Evolutionary conservation across 1,140 invertebrate species (phyloP), one percentile per base, ranked within the genome.

Genomic region (Lepidotrigona ventralis): DNA sequence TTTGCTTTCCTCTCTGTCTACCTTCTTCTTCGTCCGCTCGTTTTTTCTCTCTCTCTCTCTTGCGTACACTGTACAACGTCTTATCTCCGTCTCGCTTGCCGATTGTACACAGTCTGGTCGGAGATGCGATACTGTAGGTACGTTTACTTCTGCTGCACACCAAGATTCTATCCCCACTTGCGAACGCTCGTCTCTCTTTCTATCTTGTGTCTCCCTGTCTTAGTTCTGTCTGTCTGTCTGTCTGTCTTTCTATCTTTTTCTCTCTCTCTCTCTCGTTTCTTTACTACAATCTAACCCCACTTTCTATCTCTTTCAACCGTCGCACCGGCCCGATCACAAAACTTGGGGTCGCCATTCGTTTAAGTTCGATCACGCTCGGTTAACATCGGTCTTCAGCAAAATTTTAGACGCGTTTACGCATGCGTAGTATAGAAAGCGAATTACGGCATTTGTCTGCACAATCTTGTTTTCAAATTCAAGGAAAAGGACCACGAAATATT

Each of bases 81-180:
- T 79, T 79, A 71, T 66, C 72, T 58, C 26, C 68, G 64, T 73
- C 46, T 75, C 77, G 63, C 70, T 70, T 79, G 77, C 21, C 58
- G 66, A 69, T 81, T 46, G 26, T 80, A 81, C 29, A 78, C 87
- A 69, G 86, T 89, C 85, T 85, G 83, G 66, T 82, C 85, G 89
- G 87, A 85, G 84, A 91, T 89, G 71, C 86, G 86, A 83, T 88
- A 88, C 81, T 81, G 69, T 69, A 46, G 39, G 39, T 46, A 72
- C 69, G 78, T 72, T 84, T 76, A 71, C 81, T 81, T 88, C 84
- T 82, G 81, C 79, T 64, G 79, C 86, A 76, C 88, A 87, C 88
- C 80, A 88, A 89, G 85, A 85, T 88, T 85, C 88, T 84, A 83
- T 85, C 90, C 85, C 85, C 86, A 80, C 84, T 77, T 66, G 15